These are phyloP conservation scores for Hafferia zeledoni DNA, from an alignment of 2,797 vertebrate genomes.

Conservation along the genomic window DNA sequence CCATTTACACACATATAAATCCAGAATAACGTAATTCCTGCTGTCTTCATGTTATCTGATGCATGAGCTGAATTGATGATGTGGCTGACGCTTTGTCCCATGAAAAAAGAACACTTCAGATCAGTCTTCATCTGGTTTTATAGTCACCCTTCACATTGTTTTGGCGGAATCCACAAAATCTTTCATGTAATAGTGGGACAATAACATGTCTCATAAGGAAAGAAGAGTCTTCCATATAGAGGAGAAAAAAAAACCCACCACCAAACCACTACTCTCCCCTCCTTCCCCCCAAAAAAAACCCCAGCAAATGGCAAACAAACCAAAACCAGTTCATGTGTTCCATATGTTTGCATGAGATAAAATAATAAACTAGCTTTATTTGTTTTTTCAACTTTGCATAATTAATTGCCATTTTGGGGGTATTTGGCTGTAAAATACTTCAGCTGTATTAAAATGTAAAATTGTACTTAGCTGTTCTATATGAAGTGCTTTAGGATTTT, in stretches of 20 bases:
- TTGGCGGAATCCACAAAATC: background rate
- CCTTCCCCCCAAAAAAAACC: rapidly evolving
- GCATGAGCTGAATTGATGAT: background rate
- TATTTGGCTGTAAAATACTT: background rate
- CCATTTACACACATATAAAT: background rate
- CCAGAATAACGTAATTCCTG: background rate
- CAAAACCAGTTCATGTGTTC: background rate
- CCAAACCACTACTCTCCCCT: no score
- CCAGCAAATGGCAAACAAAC: background rate
- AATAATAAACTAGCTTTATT: background rate
- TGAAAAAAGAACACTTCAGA: background rate
- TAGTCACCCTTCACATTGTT: background rate
- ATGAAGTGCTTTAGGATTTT: background rate
- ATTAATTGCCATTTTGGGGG: background rate
- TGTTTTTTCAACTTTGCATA: background rate
- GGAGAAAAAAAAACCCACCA: background rate
- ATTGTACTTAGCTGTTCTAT: background rate
- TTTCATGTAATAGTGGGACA: background rate
- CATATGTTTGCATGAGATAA: background rate
- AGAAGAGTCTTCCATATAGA: background rate
- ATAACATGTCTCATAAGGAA: background rate
- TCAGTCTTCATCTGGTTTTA: background rate
- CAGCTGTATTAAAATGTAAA: background rate
- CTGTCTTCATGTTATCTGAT: background rate
- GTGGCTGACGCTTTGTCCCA: background rate